A percentile compares a stretch with the other conserved stretches of the same genome.
Evolutionary conservation across 2,113 vertebrate species (phyloP).

Genomic region (Corvus cornix): DNA sequence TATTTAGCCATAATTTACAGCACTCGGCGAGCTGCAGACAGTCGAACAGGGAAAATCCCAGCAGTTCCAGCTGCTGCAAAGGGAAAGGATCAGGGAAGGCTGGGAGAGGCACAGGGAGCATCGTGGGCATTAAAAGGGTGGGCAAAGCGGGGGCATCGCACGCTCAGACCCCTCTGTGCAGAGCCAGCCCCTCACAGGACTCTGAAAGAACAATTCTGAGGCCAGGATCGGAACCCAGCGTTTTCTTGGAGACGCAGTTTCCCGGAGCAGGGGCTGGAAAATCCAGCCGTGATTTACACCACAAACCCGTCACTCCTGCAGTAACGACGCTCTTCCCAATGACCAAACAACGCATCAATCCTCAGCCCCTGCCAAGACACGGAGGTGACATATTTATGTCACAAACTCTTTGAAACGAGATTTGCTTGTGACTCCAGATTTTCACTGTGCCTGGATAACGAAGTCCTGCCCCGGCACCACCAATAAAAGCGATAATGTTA

Average conservation of each 20-base stretch:
- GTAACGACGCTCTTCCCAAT: accelerated
- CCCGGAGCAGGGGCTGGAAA: neutral
- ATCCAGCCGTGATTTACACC: neutral
- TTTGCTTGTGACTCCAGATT: neutral
- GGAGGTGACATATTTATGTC: neutral
- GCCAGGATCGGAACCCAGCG: neutral
- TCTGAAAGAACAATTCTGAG: accelerated
- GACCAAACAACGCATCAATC: accelerated
- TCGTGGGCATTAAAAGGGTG: neutral
- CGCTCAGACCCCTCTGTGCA: accelerated
- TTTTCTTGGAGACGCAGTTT: neutral
- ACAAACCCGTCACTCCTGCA: accelerated
- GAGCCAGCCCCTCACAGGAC: neutral
- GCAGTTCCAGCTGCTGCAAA: neutral
- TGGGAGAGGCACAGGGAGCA: neutral
- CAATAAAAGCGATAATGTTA: neutral
- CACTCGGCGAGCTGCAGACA: neutral
- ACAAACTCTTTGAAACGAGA: neutral
- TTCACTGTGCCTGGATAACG: neutral
- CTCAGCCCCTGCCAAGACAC: neutral
- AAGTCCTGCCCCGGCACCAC: neutral
- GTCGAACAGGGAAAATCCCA: neutral
- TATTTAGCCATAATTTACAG: conserved; percentile 55
- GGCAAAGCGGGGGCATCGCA: accelerated
- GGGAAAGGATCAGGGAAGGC: neutral